These are phyloP conservation scores for Hesperophylax magnus DNA, from an alignment of 1,140 invertebrate species.

Conservation along the genomic window DNA sequence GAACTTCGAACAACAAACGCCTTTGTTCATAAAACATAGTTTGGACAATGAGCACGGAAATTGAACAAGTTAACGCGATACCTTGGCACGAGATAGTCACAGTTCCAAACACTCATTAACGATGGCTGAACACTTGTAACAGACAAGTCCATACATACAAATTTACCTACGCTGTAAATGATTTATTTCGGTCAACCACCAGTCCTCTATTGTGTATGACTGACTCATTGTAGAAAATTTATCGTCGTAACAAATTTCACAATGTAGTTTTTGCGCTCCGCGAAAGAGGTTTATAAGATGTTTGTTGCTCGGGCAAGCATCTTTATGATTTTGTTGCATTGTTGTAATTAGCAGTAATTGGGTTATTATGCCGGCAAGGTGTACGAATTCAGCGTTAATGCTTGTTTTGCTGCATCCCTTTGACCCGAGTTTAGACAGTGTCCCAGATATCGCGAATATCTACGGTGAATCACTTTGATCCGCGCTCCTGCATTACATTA, in stretches of 20 bases:
- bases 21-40: not conserved
- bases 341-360: no score
- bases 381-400: no score
- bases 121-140: not conserved
- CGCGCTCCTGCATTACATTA: not conserved
- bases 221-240: no score
- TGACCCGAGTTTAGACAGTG: not conserved
- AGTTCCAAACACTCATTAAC: conserved; percentile 13
- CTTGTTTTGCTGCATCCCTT: not conserved
- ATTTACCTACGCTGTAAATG: not conserved
- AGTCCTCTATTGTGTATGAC: no score
- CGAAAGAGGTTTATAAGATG: no score
- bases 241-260: no score
- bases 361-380: no score
- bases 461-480: not conserved
- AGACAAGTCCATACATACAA: not conserved
- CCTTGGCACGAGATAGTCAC: conserved; percentile 5
- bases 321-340: no score
- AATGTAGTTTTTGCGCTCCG: no score
- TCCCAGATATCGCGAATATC: conserved; percentile 1
- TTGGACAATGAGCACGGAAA: not conserved
- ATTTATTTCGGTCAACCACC: no score
- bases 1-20: not conserved
- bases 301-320: no score
- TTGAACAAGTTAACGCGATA: not conserved